A percentile compares a stretch with the other conserved stretches of the same genome.
phyloP scores from a whole-genome alignment of 2,888 invertebrate genomes.

The Drosophila neotestacea region DNA sequence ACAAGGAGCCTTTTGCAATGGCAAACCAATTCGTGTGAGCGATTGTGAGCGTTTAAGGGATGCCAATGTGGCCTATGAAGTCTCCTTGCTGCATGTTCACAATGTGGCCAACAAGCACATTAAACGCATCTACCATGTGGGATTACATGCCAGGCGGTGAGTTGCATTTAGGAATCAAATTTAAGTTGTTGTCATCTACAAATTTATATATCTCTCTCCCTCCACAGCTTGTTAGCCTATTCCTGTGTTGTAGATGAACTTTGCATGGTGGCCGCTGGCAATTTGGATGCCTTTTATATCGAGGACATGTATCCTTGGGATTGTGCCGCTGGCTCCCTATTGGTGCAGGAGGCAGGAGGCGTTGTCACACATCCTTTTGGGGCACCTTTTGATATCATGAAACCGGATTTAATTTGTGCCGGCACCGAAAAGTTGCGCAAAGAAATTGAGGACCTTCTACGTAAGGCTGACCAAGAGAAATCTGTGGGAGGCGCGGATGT shows the following conservation, averaged over 20 bases:
- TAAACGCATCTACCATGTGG: conserved; percentile 83
- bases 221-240: conserved; percentile 86
- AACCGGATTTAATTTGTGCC: conserved; percentile 86
- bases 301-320: conserved; percentile 92
- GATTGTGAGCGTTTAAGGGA: conserved; percentile 75
- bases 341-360: conserved; percentile 92
- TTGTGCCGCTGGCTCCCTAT: conserved; percentile 90
- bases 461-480: conserved; percentile 85
- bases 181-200: background rate
- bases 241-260: conserved; percentile 91
- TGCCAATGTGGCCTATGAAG: conserved; percentile 84
- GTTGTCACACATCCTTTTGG: conserved; percentile 88
- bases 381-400: conserved; percentile 87
- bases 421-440: conserved; percentile 86
- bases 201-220: background rate
- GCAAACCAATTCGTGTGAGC: conserved; percentile 87
- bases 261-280: conserved; percentile 90
- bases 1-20: conserved; percentile 91
- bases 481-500: conserved; percentile 72
- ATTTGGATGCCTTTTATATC: conserved; percentile 89
- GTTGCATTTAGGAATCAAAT: background rate
- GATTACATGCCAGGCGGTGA: conserved; percentile 83
- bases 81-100: conserved; percentile 82
- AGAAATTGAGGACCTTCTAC: conserved; percentile 86
- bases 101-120: conserved; percentile 82